Evolutionary conservation across 1,140 invertebrate genomes (phyloP).

Genomic region (Choristoneura fumiferana): DNA sequence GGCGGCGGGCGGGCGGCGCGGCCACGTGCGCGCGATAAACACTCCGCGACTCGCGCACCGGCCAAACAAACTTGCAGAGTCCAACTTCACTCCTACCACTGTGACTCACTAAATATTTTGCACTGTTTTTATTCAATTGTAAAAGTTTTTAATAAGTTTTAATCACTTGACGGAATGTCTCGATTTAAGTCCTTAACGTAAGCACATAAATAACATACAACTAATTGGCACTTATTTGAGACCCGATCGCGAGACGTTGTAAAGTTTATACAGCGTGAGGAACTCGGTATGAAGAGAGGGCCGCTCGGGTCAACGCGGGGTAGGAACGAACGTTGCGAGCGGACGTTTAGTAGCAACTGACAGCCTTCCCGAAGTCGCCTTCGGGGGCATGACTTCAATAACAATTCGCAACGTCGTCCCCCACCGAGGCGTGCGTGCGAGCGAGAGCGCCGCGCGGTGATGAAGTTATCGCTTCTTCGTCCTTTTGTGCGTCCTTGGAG

Average conservation of each 20-base stretch:
- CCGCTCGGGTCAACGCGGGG: conserved; percentile 53
- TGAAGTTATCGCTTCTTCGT: conserved; percentile 76
- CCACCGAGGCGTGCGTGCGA: conserved; percentile 69
- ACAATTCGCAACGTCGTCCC: conserved; percentile 78
- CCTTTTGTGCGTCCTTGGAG: conserved; percentile 68
- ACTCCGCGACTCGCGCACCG: conserved; percentile 33
- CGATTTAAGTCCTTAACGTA: conserved; percentile 36
- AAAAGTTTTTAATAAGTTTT: background rate
- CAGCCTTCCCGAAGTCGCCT: conserved; percentile 77
- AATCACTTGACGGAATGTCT: too few species aligned
- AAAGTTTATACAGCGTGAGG: conserved; percentile 46
- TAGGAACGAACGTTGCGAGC: conserved; percentile 67
- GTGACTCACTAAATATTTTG: background rate
- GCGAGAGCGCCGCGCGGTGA: conserved; percentile 64
- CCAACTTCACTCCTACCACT: conserved; percentile 35
- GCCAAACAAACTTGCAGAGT: conserved; percentile 25
- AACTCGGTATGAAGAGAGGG: conserved; percentile 34
- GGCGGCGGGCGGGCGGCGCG: conserved; percentile 43
- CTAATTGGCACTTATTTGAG: conserved; percentile 62
- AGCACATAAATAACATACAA: conserved; percentile 45
- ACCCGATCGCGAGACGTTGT: conserved; percentile 43
- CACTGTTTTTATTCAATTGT: conserved; percentile 2
- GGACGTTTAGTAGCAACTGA: conserved; percentile 75
- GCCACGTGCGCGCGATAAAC: conserved; percentile 73
- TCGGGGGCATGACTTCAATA: conserved; percentile 78